Conservation (phyloP, 2,888 invertebrate species). For the Suillia variegata region DNA sequence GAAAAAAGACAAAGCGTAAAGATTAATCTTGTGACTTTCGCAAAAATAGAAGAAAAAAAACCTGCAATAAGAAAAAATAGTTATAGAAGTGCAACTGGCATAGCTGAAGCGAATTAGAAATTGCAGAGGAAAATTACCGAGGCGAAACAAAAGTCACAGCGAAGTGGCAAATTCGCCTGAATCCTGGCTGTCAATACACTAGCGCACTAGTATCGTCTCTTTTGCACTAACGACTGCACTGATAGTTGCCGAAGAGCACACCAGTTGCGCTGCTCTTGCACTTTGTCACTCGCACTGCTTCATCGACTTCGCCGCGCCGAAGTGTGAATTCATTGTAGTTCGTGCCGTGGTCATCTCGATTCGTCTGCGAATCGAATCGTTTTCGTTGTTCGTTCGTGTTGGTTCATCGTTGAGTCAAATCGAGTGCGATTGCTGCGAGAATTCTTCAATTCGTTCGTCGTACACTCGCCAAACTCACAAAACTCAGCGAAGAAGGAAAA, state of each 20-base stretch:
- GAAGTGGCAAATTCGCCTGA: background rate
- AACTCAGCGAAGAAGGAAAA: conserved; percentile 27
- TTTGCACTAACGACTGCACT: conserved; percentile 9
- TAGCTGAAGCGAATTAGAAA: no score
- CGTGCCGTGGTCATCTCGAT: conserved; percentile 22
- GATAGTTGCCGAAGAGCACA: background rate
- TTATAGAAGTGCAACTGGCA: no score
- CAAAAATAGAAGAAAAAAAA: no score
- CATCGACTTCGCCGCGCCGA: conserved; percentile 8
- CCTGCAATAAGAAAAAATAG: no score
- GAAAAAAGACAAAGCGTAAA: no score
- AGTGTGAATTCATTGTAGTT: background rate
- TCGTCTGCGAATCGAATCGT: conserved; percentile 14
- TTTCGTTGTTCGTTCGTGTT: conserved; percentile 30
- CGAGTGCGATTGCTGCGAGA: conserved; percentile 40
- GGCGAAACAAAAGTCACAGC: no score
- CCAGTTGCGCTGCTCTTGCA: conserved; percentile 10
- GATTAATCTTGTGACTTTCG: no score
- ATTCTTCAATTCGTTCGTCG: conserved; percentile 36
- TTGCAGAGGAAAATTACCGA: no score
- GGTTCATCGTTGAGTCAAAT: conserved; percentile 28
- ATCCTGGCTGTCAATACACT: conserved; percentile 26
- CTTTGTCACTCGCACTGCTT: conserved; percentile 3
- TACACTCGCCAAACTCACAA: conserved; percentile 18
- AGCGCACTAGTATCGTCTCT: conserved; percentile 4